Evolutionary conservation across 2,797 vertebrate species (phyloP).

Genomic region (Gallinago solitaria): DNA sequence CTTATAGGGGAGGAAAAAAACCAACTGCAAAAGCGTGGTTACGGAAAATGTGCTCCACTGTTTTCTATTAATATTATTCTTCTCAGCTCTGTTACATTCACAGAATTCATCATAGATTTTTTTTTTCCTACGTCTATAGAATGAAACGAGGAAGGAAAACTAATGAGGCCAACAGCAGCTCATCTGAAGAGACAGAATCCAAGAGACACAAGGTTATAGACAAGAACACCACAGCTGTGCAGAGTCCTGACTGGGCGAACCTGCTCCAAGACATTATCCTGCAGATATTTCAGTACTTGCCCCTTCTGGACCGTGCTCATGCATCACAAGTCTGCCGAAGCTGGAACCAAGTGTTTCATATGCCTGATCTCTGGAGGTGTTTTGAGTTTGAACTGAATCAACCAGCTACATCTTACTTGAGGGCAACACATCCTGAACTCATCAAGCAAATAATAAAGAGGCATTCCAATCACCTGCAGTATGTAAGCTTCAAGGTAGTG

Average conservation of each 20-base stretch:
- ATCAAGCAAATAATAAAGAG: conserved; percentile 98
- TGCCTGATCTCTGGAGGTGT: conserved; percentile 97
- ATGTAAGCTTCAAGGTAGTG: conserved; percentile 97
- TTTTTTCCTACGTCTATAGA: conserved; percentile 59
- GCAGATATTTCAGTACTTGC: conserved; percentile 93
- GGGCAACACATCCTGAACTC: conserved; percentile 95
- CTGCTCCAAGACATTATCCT: conserved; percentile 93
- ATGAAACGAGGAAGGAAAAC: conserved; percentile 91
- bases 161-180: conserved; percentile 74
- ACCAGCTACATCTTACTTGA: conserved; percentile 94
- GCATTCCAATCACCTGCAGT: conserved; percentile 96
- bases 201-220: conserved; percentile 81
- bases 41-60: not conserved
- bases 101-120: not conserved
- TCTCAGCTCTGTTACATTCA: not conserved
- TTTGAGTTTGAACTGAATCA: conserved; percentile 98
- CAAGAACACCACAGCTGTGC: conserved; percentile 22
- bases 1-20: not conserved
- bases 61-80: not conserved
- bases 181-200: conserved; percentile 75
- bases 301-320: conserved; percentile 92
- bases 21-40: not conserved
- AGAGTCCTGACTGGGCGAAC: conserved; percentile 82
- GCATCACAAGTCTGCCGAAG: conserved; percentile 93
- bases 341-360: conserved; percentile 97